These are phyloP conservation scores for Pluvialis apricaria DNA, from an alignment of 2,113 vertebrate species.

Conservation along the genomic window DNA sequence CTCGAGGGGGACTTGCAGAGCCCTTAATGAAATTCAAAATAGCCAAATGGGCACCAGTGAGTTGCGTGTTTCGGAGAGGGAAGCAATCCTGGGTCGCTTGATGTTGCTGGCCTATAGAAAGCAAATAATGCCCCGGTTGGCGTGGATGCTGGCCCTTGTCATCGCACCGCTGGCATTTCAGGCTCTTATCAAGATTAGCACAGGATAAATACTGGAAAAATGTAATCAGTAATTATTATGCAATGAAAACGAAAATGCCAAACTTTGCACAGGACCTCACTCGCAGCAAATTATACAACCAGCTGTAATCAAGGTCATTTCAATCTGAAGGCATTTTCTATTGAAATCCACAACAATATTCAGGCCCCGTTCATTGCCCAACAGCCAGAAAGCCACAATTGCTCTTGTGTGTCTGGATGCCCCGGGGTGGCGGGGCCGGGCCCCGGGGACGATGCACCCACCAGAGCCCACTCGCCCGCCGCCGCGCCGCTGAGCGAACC, in stretches of 20 bases:
- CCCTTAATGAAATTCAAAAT: not conserved
- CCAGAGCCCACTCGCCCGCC: not conserved
- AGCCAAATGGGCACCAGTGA: not conserved
- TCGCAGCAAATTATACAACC: not conserved
- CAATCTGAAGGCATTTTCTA: slow-evolving; percentile 13
- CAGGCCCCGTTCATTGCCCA: not conserved
- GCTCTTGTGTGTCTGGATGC: not conserved
- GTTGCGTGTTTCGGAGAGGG: not conserved
- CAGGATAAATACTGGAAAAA: slow-evolving; percentile 20
- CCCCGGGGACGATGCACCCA: not conserved
- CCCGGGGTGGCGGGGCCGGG: not conserved
- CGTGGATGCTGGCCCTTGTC: not conserved
- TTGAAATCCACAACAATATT: slow-evolving; percentile 33
- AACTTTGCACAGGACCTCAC: slow-evolving; percentile 2
- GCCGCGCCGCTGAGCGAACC: not conserved
- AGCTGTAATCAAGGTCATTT: not conserved
- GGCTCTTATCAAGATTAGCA: not conserved
- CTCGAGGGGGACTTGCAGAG: not conserved
- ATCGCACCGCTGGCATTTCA: not conserved
- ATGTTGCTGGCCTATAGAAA: not conserved
- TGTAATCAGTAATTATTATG: not conserved
- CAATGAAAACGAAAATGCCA: not conserved
- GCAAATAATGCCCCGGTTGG: not conserved
- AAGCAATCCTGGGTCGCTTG: not conserved
- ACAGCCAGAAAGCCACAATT: not conserved